Evolutionary conservation across 2,113 vertebrate genomes (phyloP), one percentile per base, ranked within the genome.

Genomic region (Microtus richardsoni): DNA sequence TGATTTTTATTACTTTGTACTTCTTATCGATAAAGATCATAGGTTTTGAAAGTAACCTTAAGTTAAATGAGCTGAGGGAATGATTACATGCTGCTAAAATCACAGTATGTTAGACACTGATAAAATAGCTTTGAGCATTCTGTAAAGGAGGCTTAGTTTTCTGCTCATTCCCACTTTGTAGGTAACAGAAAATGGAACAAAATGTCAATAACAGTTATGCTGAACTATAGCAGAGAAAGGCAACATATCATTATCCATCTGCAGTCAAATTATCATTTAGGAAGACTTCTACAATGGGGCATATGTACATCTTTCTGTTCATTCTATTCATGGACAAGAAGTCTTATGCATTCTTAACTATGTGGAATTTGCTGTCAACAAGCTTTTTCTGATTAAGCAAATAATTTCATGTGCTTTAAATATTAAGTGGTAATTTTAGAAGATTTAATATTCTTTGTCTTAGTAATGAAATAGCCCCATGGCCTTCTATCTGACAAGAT

Each of bases 221-320:
- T 93, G 62, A 91, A 3, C 90, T 94, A 95, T 94, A 73, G 78
- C 60, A 95, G 91, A 84, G 94, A 73, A 58, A 95, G 52, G 60
- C 78, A 97, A 93, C 91, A 90, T 97, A 96, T 97, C 70, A 96
- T 96, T 96, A 97, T 95, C 94, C 86, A 95, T 96, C 97, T 97
- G 97, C 93, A 96, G 41, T 30, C 68, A 77, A 91, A 94, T 95
- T 95, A 84, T 97, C 89, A 95, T 97, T 96, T 75, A 91, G 90
- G 70, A 97, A 92, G 92, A 92, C 82, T 92, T 94, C 22, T 87
- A 74, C 70, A 96, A 90, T 39, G 22, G 88, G 86, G 70, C 80
- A 54, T 86, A 90, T 71, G 86, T 88, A 78, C 78, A 92, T 92
- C 79, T 93, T 92, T 89, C 93, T 94, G 83, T 64, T 96, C 92